phyloP scores from a whole-genome alignment of 2,888 invertebrate genomes.

The Volucella bombylans region DNA sequence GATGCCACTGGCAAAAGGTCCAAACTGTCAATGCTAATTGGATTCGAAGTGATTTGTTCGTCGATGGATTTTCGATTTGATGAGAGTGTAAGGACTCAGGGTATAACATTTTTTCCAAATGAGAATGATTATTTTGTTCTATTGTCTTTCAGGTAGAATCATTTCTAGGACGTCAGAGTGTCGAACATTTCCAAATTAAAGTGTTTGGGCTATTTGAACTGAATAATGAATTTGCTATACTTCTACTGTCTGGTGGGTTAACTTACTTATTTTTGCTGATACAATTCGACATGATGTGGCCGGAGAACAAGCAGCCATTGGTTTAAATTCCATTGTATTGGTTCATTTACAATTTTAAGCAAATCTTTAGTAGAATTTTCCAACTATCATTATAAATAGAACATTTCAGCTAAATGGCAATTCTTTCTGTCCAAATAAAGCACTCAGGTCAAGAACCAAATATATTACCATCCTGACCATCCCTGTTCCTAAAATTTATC shows the following conservation, averaged over 20 bases:
- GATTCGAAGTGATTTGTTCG: slow-evolving; percentile 77
- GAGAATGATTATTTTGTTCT: slow-evolving; percentile 8
- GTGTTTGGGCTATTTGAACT: slow-evolving; percentile 77
- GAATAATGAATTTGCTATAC: slow-evolving; percentile 77
- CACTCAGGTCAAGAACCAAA: no score
- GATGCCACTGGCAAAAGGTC: slow-evolving; percentile 76
- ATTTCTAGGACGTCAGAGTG: slow-evolving; percentile 77
- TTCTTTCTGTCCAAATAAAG: no score
- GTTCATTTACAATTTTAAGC: no score
- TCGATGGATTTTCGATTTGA: slow-evolving; percentile 79
- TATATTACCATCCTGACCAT: no score
- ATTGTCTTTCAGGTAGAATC: slow-evolving; percentile 65
- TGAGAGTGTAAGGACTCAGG: slow-evolving; percentile 75
- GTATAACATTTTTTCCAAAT: slow-evolving; percentile 45
- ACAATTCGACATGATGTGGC: slow-evolving; percentile 76
- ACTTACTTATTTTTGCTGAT: slow-evolving; percentile 78
- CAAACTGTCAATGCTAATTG: slow-evolving; percentile 73
- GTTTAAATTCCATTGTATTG: neutral
- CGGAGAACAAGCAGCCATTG: neutral
- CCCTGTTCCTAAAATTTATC: no score
- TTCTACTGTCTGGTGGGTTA: slow-evolving; percentile 78
- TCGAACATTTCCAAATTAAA: slow-evolving; percentile 76
- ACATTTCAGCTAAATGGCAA: no score
- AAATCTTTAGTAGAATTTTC: no score
- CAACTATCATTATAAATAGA: no score